Evolutionary conservation across 2,888 invertebrate species (phyloP).

Genomic region (Phytoseiulus persimilis): DNA sequence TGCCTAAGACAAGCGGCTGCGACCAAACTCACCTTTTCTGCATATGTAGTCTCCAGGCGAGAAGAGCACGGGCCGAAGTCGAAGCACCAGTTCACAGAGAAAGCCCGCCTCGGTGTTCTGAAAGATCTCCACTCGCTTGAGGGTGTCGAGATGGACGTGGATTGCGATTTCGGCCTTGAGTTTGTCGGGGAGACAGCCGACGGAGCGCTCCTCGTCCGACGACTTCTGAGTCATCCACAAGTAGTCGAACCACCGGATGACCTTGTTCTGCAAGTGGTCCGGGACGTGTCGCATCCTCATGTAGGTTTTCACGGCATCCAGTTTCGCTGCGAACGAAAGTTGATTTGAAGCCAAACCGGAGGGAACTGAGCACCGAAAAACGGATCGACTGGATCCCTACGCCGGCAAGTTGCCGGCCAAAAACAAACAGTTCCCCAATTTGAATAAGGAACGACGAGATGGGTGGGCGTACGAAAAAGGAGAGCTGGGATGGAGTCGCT

Average conservation of each 20-base stretch:
- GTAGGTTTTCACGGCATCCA: slow-evolving; percentile 96
- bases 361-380: not conserved
- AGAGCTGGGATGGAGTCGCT: slow-evolving; percentile 39
- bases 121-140: slow-evolving; percentile 95
- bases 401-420: not conserved
- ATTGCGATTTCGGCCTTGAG: slow-evolving; percentile 98
- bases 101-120: slow-evolving; percentile 99
- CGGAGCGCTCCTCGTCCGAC: slow-evolving; percentile 90
- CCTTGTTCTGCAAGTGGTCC: slow-evolving; percentile 86
- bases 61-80: slow-evolving; percentile 87
- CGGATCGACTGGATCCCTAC: not conserved
- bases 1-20: not conserved
- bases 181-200: slow-evolving; percentile 90
- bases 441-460: slow-evolving; percentile 20
- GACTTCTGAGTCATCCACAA: slow-evolving; percentile 97
- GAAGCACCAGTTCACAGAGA: slow-evolving; percentile 87
- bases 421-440: not conserved
- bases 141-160: slow-evolving; percentile 94
- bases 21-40: slow-evolving; percentile 71
- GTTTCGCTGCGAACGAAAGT: slow-evolving; percentile 64
- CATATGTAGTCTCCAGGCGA: slow-evolving; percentile 98
- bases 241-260: slow-evolving; percentile 99
- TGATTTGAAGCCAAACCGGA: not conserved
- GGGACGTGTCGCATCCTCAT: slow-evolving; percentile 95
- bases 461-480: slow-evolving; percentile 43